These are phyloP conservation scores for Euplagia quadripunctaria DNA, from an alignment of 2,888 invertebrate genomes.

Conservation along the genomic window DNA sequence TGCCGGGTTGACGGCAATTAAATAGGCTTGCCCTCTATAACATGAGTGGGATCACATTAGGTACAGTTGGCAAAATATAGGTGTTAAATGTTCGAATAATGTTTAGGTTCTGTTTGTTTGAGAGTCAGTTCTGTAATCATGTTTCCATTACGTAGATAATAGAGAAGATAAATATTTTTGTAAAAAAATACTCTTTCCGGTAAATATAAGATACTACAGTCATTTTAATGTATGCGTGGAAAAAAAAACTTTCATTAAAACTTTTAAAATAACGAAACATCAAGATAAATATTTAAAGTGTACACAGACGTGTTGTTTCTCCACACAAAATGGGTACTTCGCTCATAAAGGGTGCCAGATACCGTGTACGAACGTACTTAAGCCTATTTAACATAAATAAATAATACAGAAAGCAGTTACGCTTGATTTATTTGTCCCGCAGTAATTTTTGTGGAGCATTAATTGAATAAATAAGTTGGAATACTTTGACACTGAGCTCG, in stretches of 20 bases:
- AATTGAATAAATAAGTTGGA: conserved; percentile 76
- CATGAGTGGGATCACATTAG: too few relatives aligned
- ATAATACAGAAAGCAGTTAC: conserved; percentile 75
- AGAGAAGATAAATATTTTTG: too few relatives aligned
- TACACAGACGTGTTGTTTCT: conserved; percentile 32
- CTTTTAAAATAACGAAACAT: conserved; percentile 25
- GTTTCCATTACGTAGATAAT: too few relatives aligned
- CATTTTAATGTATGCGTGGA: neutral
- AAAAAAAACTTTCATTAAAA: conserved; percentile 17
- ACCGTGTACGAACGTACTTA: conserved; percentile 63
- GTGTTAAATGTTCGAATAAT: too few relatives aligned
- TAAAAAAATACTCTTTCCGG: too few relatives aligned
- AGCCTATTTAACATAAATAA: conserved; percentile 79
- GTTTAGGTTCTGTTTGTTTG: too few relatives aligned
- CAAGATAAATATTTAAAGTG: conserved; percentile 35
- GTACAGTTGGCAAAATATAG: too few relatives aligned
- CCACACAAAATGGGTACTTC: conserved; percentile 36
- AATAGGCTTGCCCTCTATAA: too few relatives aligned
- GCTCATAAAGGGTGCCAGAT: conserved; percentile 59
- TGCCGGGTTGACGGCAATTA: too few relatives aligned
- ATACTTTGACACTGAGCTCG: neutral
- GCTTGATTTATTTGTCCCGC: conserved; percentile 71
- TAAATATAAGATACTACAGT: too few relatives aligned
- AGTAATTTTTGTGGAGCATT: conserved; percentile 75
- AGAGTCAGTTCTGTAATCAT: too few relatives aligned